Evolutionary conservation across 1,140 invertebrate species (phyloP), one percentile per base, ranked within the genome.

Genomic region (Drosophila fuyamai): DNA sequence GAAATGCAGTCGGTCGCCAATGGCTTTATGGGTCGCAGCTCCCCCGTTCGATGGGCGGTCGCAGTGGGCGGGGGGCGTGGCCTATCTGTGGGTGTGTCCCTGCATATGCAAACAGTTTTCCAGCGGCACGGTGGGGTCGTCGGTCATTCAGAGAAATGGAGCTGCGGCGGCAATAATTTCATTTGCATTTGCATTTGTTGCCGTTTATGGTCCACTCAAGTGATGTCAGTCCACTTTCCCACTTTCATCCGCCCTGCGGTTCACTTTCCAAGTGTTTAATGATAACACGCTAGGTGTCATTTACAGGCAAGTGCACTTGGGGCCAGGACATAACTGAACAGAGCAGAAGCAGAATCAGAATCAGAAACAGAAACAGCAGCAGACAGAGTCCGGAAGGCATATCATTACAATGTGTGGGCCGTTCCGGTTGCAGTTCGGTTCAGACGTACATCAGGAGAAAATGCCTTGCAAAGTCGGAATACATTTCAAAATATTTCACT

Each of bases 131-230:
- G 16, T 23, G 23, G 50, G 38, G n/a, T 36, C 41, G 23, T 47
- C 54, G 62, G 47, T 47, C 54, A 76, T 66, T 53, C 53, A 35
- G 73, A 38, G 54, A 51, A 70, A 59, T 68, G 68, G 51, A 50
- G 68, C 60, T 75, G 57, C 60, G 79, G 75, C 66, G 59, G 63
- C 80, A 77, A 83, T 88, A 88, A 88, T 88, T 89, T 70, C 57
- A 82, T 82, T 79, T 80, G 83, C 83, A 86, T 86, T 86, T 82
- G 83, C 82, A 86, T 88, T 86, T 86, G 82, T 86, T 86, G 75
- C 75, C 82, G 80, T 83, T 89, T 88, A 88, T 88, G 76, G 79
- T 77, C 79, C 84, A 88, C 83, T 88, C 86, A 88, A 83, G 79
- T 74, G 79, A 73, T 88, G 82, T 88, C 82, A 79, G 60, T 66